Conservation (phyloP, 2,113 vertebrate genomes). For the Noctilio leporinus region DNA sequence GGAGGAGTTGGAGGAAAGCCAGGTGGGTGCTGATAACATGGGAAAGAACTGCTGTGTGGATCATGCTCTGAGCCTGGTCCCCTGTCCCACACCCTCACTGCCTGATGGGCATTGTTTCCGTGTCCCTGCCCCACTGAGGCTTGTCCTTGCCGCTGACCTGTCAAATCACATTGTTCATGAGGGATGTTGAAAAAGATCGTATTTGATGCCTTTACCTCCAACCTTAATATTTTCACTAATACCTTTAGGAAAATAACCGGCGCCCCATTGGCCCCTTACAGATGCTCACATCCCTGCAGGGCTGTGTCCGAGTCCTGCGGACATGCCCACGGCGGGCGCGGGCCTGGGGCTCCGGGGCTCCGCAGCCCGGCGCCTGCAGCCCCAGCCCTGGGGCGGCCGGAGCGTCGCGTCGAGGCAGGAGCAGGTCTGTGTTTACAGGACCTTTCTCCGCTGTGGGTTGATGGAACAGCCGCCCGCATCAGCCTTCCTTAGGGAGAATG, state of each 20-base stretch:
- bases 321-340: neutral
- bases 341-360: too few species aligned
- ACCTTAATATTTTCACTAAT: neutral
- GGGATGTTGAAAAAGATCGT: neutral
- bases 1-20: neutral
- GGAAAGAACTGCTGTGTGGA: neutral
- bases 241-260: neutral
- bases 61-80: neutral
- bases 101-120: neutral
- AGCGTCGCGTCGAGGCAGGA: neutral
- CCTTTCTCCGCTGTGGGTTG: neutral
- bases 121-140: neutral
- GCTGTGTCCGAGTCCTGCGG: fast-evolving
- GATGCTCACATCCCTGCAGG: neutral
- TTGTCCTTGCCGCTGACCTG: neutral
- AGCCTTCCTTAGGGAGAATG: neutral
- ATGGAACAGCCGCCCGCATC: neutral
- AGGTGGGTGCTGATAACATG: neutral
- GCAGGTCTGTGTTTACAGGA: neutral
- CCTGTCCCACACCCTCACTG: neutral
- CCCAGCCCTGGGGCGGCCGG: neutral
- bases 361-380: too few species aligned
- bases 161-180: neutral
- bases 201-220: neutral
- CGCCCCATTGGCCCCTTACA: neutral